phyloP scores from a whole-genome alignment of 2,888 invertebrate genomes.

The Melitaea athalia region DNA sequence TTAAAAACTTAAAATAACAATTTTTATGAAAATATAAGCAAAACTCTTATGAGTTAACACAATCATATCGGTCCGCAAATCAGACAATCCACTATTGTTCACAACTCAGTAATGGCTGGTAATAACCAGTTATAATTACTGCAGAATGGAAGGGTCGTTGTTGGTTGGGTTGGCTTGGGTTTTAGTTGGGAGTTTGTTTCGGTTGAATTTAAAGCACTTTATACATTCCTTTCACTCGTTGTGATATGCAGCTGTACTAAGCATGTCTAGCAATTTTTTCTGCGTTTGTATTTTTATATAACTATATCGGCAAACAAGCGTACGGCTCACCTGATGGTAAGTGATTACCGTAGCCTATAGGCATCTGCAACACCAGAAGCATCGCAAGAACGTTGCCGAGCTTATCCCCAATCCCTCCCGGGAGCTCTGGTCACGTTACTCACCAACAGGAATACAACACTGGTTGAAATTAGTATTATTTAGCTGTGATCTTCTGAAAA shows the following conservation, averaged over 20 bases:
- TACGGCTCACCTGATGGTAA: too few species aligned
- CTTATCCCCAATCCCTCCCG: too few species aligned
- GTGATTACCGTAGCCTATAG: too few species aligned
- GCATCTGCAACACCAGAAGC: too few species aligned
- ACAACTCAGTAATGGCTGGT: slow-evolving; percentile 51
- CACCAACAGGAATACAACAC: too few species aligned
- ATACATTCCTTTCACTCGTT: neutral
- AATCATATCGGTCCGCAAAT: slow-evolving; percentile 25
- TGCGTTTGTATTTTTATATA: too few species aligned
- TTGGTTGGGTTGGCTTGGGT: neutral
- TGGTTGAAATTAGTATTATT: too few species aligned
- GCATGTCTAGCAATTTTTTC: neutral
- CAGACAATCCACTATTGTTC: slow-evolving; percentile 48
- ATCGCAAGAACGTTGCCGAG: too few species aligned
- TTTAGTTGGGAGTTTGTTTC: too few species aligned
- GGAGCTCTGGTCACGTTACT: too few species aligned
- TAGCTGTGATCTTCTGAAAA: too few species aligned
- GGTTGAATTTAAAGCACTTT: slow-evolving; percentile 20
- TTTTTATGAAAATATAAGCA: neutral
- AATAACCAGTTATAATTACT: slow-evolving; percentile 64
- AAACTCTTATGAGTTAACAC: slow-evolving; percentile 7
- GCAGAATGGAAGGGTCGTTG: slow-evolving; percentile 34
- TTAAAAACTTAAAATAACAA: neutral
- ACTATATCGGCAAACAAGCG: too few species aligned
- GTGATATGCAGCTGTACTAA: neutral